Evolutionary conservation across 2,888 invertebrate species (phyloP).

Genomic region (Yponomeuta evonymella): DNA sequence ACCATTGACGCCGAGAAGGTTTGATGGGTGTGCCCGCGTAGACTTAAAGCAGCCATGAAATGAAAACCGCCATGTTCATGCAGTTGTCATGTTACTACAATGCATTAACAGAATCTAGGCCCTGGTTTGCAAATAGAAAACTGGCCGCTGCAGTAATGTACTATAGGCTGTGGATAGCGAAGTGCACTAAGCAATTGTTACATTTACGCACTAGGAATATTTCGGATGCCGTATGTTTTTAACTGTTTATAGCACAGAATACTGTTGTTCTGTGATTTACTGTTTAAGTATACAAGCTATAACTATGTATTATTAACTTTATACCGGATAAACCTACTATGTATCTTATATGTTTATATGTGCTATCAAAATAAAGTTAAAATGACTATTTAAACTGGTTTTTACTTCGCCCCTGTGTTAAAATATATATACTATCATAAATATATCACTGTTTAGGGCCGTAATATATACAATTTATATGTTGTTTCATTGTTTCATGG

Average conservation of each 20-base stretch:
- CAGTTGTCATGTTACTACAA: too few relatives aligned
- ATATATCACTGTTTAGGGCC: background rate
- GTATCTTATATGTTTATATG: background rate
- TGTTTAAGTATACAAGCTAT: background rate
- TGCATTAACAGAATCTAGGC: too few relatives aligned
- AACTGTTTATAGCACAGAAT: conserved; percentile 9
- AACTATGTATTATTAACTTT: background rate
- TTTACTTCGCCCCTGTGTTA: background rate
- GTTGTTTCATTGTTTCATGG: too few relatives aligned
- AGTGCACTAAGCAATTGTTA: conserved; percentile 33
- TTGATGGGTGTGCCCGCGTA: too few relatives aligned
- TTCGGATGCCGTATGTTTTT: conserved; percentile 16
- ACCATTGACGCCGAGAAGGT: too few relatives aligned
- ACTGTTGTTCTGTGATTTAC: background rate
- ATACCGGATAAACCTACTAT: background rate
- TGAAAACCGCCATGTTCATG: too few relatives aligned
- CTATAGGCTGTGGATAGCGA: conserved; percentile 25
- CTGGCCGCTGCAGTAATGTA: too few relatives aligned
- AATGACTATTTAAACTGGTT: background rate
- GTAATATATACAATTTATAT: too few relatives aligned
- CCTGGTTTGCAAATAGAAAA: too few relatives aligned
- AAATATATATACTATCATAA: background rate
- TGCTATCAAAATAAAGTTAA: conserved; percentile 16
- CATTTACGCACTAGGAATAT: conserved; percentile 23
- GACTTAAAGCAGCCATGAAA: too few relatives aligned